Conservation (phyloP, 2,888 invertebrate genomes). For the Frankliniella intonsa region DNA sequence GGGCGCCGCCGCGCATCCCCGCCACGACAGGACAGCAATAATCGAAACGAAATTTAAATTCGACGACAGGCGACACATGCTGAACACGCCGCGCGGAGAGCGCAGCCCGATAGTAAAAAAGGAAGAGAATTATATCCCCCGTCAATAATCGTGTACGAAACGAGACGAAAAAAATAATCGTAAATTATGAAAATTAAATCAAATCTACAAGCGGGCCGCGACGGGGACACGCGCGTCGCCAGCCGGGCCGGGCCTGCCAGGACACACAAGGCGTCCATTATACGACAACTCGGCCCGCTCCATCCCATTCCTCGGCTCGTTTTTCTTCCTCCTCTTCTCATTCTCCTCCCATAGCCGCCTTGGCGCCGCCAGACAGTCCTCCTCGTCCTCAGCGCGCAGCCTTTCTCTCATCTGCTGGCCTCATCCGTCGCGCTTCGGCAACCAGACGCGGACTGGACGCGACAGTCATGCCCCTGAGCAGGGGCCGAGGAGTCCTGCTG, state of each 20-base stretch:
- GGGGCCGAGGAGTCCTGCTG: too few relatives aligned
- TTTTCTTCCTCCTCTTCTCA: not conserved
- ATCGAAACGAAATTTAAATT: not conserved
- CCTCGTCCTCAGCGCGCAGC: too few relatives aligned
- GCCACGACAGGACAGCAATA: not conserved
- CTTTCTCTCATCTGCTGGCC: too few relatives aligned
- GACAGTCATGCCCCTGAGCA: too few relatives aligned
- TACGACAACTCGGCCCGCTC: not conserved
- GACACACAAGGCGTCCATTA: constrained; percentile 21
- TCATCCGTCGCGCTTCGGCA: too few relatives aligned
- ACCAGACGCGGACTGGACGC: too few relatives aligned
- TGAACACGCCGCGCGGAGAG: not conserved
- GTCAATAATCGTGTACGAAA: not conserved
- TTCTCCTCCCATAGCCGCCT: too few relatives aligned
- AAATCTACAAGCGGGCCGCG: not conserved
- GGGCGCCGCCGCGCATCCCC: not conserved
- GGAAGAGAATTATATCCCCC: not conserved
- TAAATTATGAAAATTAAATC: constrained; percentile 24
- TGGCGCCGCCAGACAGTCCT: too few relatives aligned
- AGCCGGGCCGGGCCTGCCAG: not conserved
- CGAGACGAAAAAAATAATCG: not conserved
- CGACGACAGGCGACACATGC: not conserved
- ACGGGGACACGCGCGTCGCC: not conserved
- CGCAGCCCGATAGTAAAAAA: not conserved
- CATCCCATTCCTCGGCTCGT: not conserved